Evolutionary conservation across 2,888 invertebrate genomes (phyloP), one percentile per base, ranked within the genome.

Genomic region (Lathronympha strigana): DNA sequence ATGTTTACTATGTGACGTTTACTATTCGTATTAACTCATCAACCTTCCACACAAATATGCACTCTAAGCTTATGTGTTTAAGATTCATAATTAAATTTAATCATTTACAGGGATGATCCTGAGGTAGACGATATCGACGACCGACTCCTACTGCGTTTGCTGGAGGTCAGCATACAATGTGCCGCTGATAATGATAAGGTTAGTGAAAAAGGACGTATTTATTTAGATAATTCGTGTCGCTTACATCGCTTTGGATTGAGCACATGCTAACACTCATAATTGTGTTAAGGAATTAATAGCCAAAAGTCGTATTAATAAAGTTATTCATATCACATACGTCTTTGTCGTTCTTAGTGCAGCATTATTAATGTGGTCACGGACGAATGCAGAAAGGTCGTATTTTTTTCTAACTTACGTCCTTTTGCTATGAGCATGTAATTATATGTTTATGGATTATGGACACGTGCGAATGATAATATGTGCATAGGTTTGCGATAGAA

Each of bases 141-240:
- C 71, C 89, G 93, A 72, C 89, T 97, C 8, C 84, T 97, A 60
- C 86, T 94, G n/a, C 94, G 95, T 45, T 83, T 97, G 15, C 93
- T 97, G 17, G 93, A 94, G 75, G 93, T 93, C 68, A 94, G 95
- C 76, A 93, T 95, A 0, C 89, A 92, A 60, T 94, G 94, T 50
- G 94, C 95, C 53, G 87, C 86, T 57, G 96, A 96, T 69, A 95
- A 94, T 72, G 97, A 97, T 87, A 97, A 97, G 93, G 95, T 97
- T 62, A 76, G 63, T 61, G 4, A 13, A 54, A 47, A 33, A 47
- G 0, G 47, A 25, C 23, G 23, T n/a, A 25, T 23, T 21, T 25
- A 1, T 1, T n/a, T 25, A 23, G 47, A n/a, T 23, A 0, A 47
- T 23, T n/a, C n/a, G 6, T 47, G 19, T 3, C 23, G 23, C 47